Percentiles rank a stretch among this genome's conserved stretches.
Conservation (phyloP, 2,888 invertebrate species). For the Eilema sororculum region DNA sequence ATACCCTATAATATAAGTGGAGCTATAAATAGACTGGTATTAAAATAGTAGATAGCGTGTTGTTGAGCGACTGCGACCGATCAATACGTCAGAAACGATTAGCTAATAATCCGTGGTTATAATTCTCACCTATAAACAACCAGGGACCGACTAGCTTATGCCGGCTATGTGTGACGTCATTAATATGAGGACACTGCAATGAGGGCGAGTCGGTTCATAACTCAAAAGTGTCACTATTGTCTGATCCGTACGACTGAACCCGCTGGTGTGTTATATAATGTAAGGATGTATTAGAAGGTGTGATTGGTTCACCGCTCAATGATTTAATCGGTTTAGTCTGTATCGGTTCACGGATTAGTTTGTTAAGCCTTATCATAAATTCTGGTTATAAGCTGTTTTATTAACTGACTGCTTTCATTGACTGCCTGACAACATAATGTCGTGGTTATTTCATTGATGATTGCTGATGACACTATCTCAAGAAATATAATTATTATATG, state of each 20-base stretch:
- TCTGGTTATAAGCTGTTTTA: not conserved
- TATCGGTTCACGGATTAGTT: slow-evolving; percentile 17
- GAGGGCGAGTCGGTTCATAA: slow-evolving; percentile 19
- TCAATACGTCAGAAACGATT: not conserved
- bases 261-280: not conserved
- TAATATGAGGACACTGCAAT: slow-evolving; percentile 12
- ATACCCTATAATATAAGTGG: not conserved
- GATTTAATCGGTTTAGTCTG: slow-evolving; percentile 35
- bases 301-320: slow-evolving; percentile 29
- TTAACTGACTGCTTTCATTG: not conserved
- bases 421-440: not conserved
- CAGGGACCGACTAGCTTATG: not conserved
- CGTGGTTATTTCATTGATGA: not conserved
- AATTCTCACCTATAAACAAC: not conserved
- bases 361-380: not conserved
- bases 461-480: not conserved
- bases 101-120: slow-evolving; percentile 1
- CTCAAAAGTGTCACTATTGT: slow-evolving; percentile 15
- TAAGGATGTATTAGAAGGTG: slow-evolving; percentile 2
- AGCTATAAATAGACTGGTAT: not conserved
- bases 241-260: not conserved
- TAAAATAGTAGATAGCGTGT: not conserved
- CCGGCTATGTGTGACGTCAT: slow-evolving; percentile 21
- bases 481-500: no score
- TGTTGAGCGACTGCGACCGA: not conserved